Evolutionary conservation across 2,797 vertebrate genomes (phyloP).

Genomic region (Arrhamphus sclerolepis): DNA sequence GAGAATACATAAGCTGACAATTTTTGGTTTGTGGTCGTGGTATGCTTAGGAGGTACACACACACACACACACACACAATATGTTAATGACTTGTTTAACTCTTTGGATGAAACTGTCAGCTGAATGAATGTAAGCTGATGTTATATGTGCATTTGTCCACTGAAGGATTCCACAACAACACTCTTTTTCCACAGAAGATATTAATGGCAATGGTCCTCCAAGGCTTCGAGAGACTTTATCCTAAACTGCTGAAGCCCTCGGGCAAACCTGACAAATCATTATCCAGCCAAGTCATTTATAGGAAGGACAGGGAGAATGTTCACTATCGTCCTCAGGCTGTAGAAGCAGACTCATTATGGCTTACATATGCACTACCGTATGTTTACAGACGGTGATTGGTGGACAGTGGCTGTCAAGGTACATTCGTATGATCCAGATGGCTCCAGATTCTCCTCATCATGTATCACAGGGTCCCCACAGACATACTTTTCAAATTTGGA

Average conservation of each 20-base stretch:
- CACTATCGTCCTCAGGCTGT: conserved; percentile 39
- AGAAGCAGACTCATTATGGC: conserved; percentile 46
- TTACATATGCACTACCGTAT: conserved; percentile 69
- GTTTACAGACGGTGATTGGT: conserved; percentile 66
- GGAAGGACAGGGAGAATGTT: conserved; percentile 24
- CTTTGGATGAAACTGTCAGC: too few relatives aligned
- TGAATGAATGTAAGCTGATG: too few relatives aligned
- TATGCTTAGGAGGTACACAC: too few relatives aligned
- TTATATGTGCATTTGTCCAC: neutral
- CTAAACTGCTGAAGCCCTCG: conserved; percentile 25
- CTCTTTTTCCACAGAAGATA: neutral
- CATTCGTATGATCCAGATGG: conserved; percentile 63
- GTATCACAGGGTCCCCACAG: conserved; percentile 15
- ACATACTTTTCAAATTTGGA: too few relatives aligned
- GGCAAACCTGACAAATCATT: conserved; percentile 29
- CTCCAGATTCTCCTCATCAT: conserved; percentile 48
- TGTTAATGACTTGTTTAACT: too few relatives aligned
- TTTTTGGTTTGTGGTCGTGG: neutral
- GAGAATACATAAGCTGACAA: neutral
- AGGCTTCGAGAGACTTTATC: conserved; percentile 6
- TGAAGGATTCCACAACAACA: neutral
- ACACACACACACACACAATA: too few relatives aligned
- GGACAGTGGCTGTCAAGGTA: conserved; percentile 52
- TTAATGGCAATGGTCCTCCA: neutral
- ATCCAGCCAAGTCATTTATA: conserved; percentile 57